These are phyloP conservation scores for Craseonycteris thonglongyai DNA, from an alignment of 2,113 vertebrate genomes.

Conservation along the genomic window DNA sequence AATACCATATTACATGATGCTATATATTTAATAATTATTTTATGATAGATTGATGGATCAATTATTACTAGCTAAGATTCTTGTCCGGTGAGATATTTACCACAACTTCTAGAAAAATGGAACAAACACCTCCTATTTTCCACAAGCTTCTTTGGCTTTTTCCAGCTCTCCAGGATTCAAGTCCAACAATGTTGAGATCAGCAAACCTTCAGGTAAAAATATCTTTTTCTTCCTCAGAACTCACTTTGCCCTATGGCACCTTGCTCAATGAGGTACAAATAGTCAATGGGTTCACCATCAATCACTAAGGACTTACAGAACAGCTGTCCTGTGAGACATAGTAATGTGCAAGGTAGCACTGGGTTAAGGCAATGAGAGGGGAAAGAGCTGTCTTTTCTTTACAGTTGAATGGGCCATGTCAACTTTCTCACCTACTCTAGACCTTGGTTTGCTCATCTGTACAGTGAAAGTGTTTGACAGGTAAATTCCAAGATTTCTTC, in stretches of 20 bases:
- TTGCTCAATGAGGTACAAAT: neutral
- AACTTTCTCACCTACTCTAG: neutral
- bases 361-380: rapidly evolving
- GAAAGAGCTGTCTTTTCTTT: neutral
- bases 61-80: neutral
- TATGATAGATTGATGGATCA: neutral
- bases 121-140: neutral
- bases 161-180: neutral
- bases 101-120: neutral
- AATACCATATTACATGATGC: neutral
- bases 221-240: neutral
- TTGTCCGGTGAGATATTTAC: neutral
- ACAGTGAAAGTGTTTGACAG: neutral
- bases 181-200: neutral
- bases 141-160: neutral
- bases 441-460: neutral
- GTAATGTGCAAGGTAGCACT: neutral
- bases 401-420: neutral
- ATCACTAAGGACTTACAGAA: neutral
- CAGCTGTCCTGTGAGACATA: neutral
- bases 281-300: neutral
- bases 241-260: neutral
- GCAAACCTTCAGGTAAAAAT: neutral
- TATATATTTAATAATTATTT: neutral
- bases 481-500: neutral